phyloP scores from a whole-genome alignment of 2,888 invertebrate genomes.

The Melieria crassipennis region DNA sequence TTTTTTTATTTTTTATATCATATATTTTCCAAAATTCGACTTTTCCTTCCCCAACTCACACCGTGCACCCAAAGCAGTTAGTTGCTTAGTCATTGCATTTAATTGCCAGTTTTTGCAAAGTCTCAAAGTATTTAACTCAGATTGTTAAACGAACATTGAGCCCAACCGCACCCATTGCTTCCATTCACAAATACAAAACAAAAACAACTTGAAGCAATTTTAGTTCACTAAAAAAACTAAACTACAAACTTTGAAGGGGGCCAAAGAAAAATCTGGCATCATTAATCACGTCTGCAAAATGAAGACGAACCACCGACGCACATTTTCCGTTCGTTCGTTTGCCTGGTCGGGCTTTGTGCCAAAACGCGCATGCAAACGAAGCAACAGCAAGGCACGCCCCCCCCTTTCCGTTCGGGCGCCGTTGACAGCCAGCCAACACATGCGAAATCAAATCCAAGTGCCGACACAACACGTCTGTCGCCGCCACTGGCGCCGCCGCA shows the following conservation, averaged over 20 bases:
- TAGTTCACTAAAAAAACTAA: neutral
- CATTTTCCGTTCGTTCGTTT: neutral
- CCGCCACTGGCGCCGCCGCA: neutral
- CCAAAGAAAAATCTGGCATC: conserved; percentile 13
- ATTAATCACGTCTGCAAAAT: conserved; percentile 5
- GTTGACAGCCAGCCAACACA: neutral
- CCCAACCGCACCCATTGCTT: too few species aligned
- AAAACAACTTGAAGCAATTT: neutral
- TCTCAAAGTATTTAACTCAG: conserved; percentile 11
- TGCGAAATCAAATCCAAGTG: neutral
- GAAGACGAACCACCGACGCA: conserved; percentile 3
- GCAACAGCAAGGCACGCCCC: neutral
- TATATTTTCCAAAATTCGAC: neutral
- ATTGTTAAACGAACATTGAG: neutral
- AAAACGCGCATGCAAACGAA: neutral
- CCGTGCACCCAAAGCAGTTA: neutral
- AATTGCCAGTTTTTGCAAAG: neutral
- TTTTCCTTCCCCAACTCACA: neutral
- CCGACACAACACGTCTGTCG: neutral
- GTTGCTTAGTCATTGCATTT: conserved; percentile 17
- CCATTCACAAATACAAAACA: too few species aligned
- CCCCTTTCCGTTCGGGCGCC: too few species aligned
- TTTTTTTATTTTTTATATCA: neutral
- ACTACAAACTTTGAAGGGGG: neutral
- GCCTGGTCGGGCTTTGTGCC: neutral